Evolutionary conservation across 2,888 invertebrate genomes (phyloP).

Genomic region (Latrodectus hesperus): DNA sequence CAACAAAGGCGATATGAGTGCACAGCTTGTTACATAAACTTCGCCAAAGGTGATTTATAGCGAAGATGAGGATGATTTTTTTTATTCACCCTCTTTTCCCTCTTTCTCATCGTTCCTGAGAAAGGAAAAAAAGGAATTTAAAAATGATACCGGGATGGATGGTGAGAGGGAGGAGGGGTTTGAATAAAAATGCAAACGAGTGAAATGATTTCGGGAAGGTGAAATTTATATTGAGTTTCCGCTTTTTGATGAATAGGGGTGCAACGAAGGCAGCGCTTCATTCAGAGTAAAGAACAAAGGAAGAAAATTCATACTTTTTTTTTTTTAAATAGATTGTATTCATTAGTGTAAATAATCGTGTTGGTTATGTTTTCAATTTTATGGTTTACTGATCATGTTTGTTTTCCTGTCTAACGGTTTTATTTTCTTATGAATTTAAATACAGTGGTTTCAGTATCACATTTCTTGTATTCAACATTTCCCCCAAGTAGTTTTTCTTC

Average conservation of each 20-base stretch:
- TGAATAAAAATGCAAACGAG: conserved; percentile 24
- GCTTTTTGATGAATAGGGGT: background rate
- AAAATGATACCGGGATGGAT: background rate
- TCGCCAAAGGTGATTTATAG: conserved; percentile 46
- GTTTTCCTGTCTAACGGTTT: too few species aligned
- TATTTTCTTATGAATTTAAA: too few species aligned
- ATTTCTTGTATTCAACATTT: too few species aligned
- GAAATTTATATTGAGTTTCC: conserved; percentile 48
- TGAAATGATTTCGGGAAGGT: conserved; percentile 1
- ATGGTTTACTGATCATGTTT: too few species aligned
- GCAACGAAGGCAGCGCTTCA: conserved; percentile 27
- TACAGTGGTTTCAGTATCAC: too few species aligned
- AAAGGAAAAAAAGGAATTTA: conserved; percentile 6
- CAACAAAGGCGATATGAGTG: conserved; percentile 18
- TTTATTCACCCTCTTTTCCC: background rate
- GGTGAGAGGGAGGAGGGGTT: conserved; percentile 3
- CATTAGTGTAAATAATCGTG: too few species aligned
- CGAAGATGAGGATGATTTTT: background rate
- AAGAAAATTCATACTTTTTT: background rate
- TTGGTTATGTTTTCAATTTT: too few species aligned
- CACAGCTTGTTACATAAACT: conserved; percentile 54
- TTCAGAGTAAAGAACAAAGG: conserved; percentile 26
- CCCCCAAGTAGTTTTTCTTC: too few species aligned
- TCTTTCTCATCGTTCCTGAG: background rate
- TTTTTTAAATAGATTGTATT: too few species aligned